Evolutionary conservation across 2,113 vertebrate genomes (phyloP), one percentile per base, ranked within the genome.

Genomic region (Rynchops niger): DNA sequence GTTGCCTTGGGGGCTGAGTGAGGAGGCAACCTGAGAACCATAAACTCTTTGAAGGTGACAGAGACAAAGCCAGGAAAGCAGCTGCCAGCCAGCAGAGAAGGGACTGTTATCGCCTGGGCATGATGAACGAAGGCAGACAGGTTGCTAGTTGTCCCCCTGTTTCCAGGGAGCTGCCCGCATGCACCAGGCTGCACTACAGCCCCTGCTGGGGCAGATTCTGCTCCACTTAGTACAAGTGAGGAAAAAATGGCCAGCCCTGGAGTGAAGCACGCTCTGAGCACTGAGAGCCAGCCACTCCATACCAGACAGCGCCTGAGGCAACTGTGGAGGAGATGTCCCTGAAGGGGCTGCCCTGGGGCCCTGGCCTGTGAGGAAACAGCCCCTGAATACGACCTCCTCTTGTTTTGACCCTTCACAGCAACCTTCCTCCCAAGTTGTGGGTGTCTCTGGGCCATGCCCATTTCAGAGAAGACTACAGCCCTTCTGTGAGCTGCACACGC

Each of bases 391-490:
- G 3, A 86, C 18, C 22, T 26, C 7, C 12, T 49, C 53, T 49
- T 45, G 8, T 47, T 86, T 74, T 86, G 26, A 19, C 23, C 20
- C 66, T 73, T 73, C 50, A 27, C 21, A 85, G 84, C 38, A 56
- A 16, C 67, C 77, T 36, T 63, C 2, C 0, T 47, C 14, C 15
- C 38, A 14, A 18, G 45, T 13, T 0, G 0, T 0, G 1, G 50
- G 21, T 43, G 26, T 55, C 72, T 80, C 38, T 71, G 61, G 29
- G 40, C 52, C 80, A 76, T 47, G 12, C 15, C 62, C 30, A 15
- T 27, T 79, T 52, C 22, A 65, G n/a, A 4, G 3, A 86, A 27
- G 9, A 58, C 11, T 8, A 32, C 29, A 43, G 70, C 1, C 3
- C 30, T 76, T 61, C 66, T 4, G 1, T 1, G 2, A 90, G 47